These are phyloP conservation scores for Chorisops tibialis DNA, from an alignment of 2,888 invertebrate species.

Conservation along the genomic window DNA sequence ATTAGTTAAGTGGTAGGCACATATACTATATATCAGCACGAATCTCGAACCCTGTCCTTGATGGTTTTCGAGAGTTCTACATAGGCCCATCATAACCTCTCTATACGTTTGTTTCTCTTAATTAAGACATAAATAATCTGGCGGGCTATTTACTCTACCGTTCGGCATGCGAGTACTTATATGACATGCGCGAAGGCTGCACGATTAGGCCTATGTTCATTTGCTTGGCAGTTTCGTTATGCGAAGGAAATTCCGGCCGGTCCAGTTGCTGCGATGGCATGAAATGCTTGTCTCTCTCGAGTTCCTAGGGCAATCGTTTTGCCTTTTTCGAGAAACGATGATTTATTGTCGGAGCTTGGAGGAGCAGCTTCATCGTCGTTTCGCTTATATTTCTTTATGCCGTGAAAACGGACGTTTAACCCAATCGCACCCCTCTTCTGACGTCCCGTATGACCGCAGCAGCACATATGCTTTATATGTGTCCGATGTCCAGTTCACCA, in stretches of 20 bases:
- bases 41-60: too few species aligned
- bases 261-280: too few species aligned
- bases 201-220: background rate
- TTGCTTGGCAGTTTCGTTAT: background rate
- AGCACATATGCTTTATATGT: background rate
- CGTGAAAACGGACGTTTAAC: background rate
- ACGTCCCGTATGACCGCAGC: background rate
- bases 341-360: background rate
- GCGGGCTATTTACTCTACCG: background rate
- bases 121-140: slow-evolving; percentile 12
- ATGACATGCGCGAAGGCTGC: background rate
- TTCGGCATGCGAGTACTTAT: too few species aligned
- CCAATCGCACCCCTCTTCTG: background rate
- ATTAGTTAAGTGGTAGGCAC: too few species aligned
- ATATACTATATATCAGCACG: too few species aligned
- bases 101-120: slow-evolving; percentile 1
- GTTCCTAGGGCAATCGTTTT: too few species aligned
- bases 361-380: background rate
- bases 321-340: too few species aligned
- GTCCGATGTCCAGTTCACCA: background rate
- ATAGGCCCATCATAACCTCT: too few species aligned
- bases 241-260: too few species aligned
- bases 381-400: background rate
- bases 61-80: too few species aligned
- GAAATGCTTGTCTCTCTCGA: too few species aligned